Base-by-base conservation (phyloP, 1,140 invertebrate species). In the Ptiloglossa arizonensis region DNA sequence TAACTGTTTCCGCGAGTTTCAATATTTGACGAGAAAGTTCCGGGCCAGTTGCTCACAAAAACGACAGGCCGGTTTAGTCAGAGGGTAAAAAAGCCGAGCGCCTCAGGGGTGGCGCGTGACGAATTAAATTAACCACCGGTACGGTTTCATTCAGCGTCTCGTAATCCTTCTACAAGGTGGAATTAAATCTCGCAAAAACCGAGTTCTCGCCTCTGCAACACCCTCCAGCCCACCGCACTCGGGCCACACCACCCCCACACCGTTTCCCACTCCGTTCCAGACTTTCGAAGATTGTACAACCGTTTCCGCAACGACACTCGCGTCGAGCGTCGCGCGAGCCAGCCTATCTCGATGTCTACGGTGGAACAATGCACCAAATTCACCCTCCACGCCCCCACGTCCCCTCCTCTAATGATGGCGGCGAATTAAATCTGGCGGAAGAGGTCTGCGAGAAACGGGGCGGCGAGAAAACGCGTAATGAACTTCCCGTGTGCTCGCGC, bases 391-490 rank as follows among this genome's bases (percentile, higher is more conserved):
- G n/a, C n/a, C n/a, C n/a, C n/a, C n/a, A n/a, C n/a, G n/a, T n/a
- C n/a, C n/a, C n/a, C n/a, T n/a, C n/a, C n/a, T n/a, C n/a, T n/a
- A 32, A 41, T 22, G 38, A 11, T 29, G 54, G 22, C 17, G 19
- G 44, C 38, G 41, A 75, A 69, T 75, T 69, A 57, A 69, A 75
- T 69, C 54, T 48, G 38, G 22, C 52, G 29, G 15, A 75, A 46
- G 41, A 17, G 41, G 22, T 9, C 29, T 29, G 19, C 35, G 22
- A 13, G 17, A 19, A 35, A 22, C 13, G 56, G 19, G 13, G 17
- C 29, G 60, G 17, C 15, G 62, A 50, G 70, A 62, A 62, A 72
- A 62, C 63, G 35, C 72, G 63, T 75, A 75, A 75, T 59, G 52
- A 75, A 69, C 41, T 69, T 69, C 9, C 52, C 17, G 50, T 22